Base-by-base conservation (phyloP, 2,888 invertebrate species). In the Heteromyza rotundicornis region DNA sequence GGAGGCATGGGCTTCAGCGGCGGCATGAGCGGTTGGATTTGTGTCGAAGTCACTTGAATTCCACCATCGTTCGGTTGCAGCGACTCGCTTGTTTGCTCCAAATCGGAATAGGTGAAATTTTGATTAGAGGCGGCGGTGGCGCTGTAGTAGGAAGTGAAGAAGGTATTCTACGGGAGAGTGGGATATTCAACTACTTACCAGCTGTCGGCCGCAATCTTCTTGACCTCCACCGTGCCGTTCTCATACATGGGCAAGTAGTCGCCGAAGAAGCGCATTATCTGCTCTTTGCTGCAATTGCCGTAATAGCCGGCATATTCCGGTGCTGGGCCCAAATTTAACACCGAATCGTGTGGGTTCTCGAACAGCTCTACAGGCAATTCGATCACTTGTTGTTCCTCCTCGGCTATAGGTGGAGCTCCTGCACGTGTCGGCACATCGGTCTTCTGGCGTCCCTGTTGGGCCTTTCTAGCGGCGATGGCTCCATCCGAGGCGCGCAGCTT, bases 271-370 rank as follows among this genome's bases (percentile, higher is more conserved):
- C 68, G 60, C 0, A 61, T 5, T 35, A 75, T 68, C 36, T 70
- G 68, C 8, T 73, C 64, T 17, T 69, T 66, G 17, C 65, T 68
- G 36, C 70, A 73, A 47, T 70, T 72, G 0, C 75, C 75, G 65
- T 74, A 75, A 51, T 71, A 75, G 1, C 75, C 75, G 2, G 74
- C 75, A 49, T 75, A 75, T 44, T 67, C 68, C 1, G 66, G 68
- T 8, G 73, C 72, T 1, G 70, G 71, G 2, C 67, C 71, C 58
- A 71, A 68, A 47, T 68, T 68, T 1, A 75, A 51, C 3, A 74
- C 70, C 14, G 71, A 73, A 56, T 75, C 75, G 17, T 74, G 70
- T 1, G 75, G 75, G 64, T 74, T 75, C 57, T 75, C 75, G 63
- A 72, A 75, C 2, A 73, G 22, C 5, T 75, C 72, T 1, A 68